Base-by-base conservation (phyloP, 2,888 invertebrate species). In the Ommatoiulus sabulosus region DNA sequence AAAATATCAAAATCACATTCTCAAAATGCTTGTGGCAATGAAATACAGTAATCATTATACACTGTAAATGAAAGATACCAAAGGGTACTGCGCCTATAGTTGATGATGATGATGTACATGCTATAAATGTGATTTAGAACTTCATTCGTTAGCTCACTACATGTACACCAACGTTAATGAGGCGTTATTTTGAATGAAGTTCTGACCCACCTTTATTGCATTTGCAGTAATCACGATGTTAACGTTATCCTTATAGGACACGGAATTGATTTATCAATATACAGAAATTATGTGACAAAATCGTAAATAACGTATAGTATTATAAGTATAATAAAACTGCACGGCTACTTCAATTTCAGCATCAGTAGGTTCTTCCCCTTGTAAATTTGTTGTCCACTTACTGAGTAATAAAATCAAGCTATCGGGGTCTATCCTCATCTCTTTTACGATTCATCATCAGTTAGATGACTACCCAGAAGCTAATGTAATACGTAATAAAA, bases 381-480 rank as follows among this genome's bases (percentile, higher is more conserved):
- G 24, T n/a, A 72, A 72, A 72, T 72, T 20, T 72, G 72, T n/a
- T 24, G 72, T 72, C n/a, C 72, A 72, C 72, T 72, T 72, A 72
- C 6, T 72, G 5, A 72, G 72, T 24, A 4, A 72, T 72, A 72
- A 72, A 72, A 72, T 72, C 8, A 24, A 6, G 24, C 72, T n/a
- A 72, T 72, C 10, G 4, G 10, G 24, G 20, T 72, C 24, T 24
- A 24, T 72, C 10, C 72, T n/a, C 72, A 24, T 72, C 6, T 24
- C 24, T 72, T 72, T 72, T 72, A 72, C 72, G 72, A 72, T 72
- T 72, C 72, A 72, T 72, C 72, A 24, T 72, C 72, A 24, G 72
- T 20, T 72, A 72, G 72, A 20, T 72, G 8, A 24, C 20, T 72
- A n/a, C 24, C 72, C 72, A 72, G 72, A 72, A 72, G 72, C 72